Evolutionary conservation across 2,797 vertebrate genomes (phyloP).

Genomic region (Philypnodon macrostomus): DNA sequence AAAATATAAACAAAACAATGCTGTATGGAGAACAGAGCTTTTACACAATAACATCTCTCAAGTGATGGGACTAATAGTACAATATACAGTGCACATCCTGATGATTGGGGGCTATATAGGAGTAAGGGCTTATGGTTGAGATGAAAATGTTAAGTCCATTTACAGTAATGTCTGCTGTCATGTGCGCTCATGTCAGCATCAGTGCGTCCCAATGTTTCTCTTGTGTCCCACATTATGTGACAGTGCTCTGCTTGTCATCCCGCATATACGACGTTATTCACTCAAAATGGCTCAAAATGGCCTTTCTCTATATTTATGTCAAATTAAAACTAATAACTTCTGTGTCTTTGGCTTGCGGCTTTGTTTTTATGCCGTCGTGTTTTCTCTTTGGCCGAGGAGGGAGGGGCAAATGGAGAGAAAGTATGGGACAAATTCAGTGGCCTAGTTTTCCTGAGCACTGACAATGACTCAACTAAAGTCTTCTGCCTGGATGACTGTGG

Average conservation of each 20-base stretch:
- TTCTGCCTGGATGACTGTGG: constrained; percentile 67
- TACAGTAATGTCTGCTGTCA: constrained; percentile 6
- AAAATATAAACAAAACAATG: no score
- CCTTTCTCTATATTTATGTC: background rate
- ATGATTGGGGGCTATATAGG: background rate
- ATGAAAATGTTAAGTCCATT: background rate
- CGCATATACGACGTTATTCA: background rate
- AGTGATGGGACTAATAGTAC: no score
- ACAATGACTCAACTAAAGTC: constrained; percentile 69
- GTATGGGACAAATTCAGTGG: constrained; percentile 63
- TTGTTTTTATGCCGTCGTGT: no score
- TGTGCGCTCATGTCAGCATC: background rate
- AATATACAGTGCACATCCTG: no score
- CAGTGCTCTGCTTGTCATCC: constrained; percentile 2
- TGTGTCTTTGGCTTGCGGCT: background rate
- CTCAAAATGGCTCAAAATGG: constrained; percentile 1
- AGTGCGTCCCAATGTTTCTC: constrained; percentile 1
- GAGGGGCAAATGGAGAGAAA: constrained; percentile 1
- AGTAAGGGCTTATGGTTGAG: background rate
- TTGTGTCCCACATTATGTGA: background rate
- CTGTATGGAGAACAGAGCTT: no score
- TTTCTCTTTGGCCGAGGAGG: background rate
- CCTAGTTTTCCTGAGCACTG: constrained; percentile 66
- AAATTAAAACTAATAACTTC: background rate
- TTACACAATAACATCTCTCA: no score